These are phyloP conservation scores for Dendrolimus pini DNA, from an alignment of 2,888 invertebrate genomes.

Conservation along the genomic window DNA sequence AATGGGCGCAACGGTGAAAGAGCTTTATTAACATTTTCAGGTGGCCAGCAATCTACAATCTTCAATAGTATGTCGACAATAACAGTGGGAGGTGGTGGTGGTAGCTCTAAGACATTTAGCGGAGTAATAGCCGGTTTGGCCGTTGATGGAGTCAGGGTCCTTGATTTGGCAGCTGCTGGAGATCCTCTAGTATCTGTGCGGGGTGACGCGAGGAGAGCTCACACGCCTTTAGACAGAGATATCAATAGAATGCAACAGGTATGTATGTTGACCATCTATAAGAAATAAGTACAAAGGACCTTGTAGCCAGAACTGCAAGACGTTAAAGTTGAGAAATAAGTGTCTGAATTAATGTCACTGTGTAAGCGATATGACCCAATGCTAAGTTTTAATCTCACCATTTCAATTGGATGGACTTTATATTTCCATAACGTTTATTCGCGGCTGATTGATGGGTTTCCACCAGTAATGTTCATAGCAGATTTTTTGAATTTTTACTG, in stretches of 20 bases:
- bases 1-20: no score
- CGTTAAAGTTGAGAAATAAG: no score
- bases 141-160: slow-evolving; percentile 88
- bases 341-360: no score
- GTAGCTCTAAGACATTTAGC: slow-evolving; percentile 86
- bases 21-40: slow-evolving; percentile 56
- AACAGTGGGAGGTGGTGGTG: slow-evolving; percentile 86
- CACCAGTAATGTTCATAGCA: no score
- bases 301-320: no score
- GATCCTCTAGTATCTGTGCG: slow-evolving; percentile 86
- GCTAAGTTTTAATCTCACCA: no score
- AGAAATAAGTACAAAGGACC: no score
- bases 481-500: no score
- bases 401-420: no score
- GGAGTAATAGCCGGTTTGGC: slow-evolving; percentile 94
- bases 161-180: slow-evolving; percentile 90
- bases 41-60: slow-evolving; percentile 88
- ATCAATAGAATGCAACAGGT: slow-evolving; percentile 94
- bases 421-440: no score
- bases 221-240: slow-evolving; percentile 85
- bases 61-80: slow-evolving; percentile 95
- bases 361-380: no score
- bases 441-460: no score
- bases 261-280: neutral
- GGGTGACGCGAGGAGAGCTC: slow-evolving; percentile 89